Base-by-base conservation (phyloP, 2,797 vertebrate species). In the Falco rusticolus region DNA sequence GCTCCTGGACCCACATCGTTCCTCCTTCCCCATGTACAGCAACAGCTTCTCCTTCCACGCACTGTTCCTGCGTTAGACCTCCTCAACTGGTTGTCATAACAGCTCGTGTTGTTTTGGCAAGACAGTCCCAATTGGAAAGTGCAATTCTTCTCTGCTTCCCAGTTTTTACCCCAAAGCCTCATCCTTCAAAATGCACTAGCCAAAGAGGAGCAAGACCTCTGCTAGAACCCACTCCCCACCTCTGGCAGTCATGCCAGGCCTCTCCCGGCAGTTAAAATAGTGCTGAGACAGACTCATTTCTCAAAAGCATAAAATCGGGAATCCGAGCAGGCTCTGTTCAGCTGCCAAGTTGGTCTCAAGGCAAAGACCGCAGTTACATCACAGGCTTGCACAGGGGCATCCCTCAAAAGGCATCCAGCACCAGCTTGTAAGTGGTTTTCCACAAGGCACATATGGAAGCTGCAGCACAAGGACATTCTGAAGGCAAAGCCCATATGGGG, bases 1-100 rank as follows among this genome's bases (percentile, higher is more conserved):
- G 39, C 53, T 74, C 70, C 84, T 1, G 3, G 60, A 63, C 33
- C 26, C 33, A 34, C 17, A 2, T 29, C 0, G 0, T 41, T 91
- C n/a, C 86, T 69, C 48, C 51, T 94, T 53, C 56, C 47, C 47
- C 2, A 1, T 6, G 15, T 26, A 29, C 4, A 5, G 31, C 54
- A 83, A 5, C 26, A 34, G 72, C 21, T 50, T 93, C 82, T 31
- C 31, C 48, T 57, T 54, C 84, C 54, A 24, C 3, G 10, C 2
- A 26, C 69, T 75, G 87, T 5, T 92, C 61, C 84, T 3, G 4
- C 2, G 0, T 28, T 39, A 68, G 28, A 29, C 25, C 72, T 93
- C 69, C 77, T 81, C 75, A 13, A 33, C 21, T 0, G 0, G 57
- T n/a, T 82, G 87, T 25, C 93, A 39, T 10, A 77, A 84, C 93